Evolutionary conservation across 2,797 vertebrate species (phyloP).

Genomic region (Hyperoplus lanceolatus): DNA sequence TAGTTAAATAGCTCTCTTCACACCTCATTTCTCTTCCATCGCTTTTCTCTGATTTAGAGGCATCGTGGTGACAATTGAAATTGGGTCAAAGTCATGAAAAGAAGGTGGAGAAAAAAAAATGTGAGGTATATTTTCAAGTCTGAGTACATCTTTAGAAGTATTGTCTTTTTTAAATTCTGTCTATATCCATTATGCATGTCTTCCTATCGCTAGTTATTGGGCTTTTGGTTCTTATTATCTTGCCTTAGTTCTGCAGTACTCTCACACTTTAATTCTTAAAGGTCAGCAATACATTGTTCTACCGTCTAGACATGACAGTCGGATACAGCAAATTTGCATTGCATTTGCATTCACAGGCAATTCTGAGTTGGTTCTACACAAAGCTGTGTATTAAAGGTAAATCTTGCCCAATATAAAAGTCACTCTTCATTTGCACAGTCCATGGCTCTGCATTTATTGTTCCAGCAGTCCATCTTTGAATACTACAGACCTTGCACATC

Average conservation of each 20-base stretch:
- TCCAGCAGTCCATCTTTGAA: neutral
- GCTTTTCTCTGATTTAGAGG: slow-evolving; percentile 45
- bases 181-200: neutral
- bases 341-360: neutral
- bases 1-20: slow-evolving; percentile 70
- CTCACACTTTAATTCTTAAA: slow-evolving; percentile 1
- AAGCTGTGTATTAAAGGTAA: slow-evolving; percentile 5
- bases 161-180: neutral
- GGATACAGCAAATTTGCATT: neutral
- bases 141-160: neutral
- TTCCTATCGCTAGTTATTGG: neutral
- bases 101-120: slow-evolving; percentile 9
- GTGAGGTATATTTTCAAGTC: slow-evolving; percentile 6
- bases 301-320: neutral
- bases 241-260: neutral
- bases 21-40: slow-evolving; percentile 66
- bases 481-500: neutral
- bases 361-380: neutral
- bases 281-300: neutral
- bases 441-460: neutral
- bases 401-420: neutral
- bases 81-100: slow-evolving; percentile 33
- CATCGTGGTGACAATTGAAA: slow-evolving; percentile 19
- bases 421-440: slow-evolving; percentile 7
- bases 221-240: neutral